phyloP scores from a whole-genome alignment of 2,888 invertebrate species.

The Orchesella flavescens region DNA sequence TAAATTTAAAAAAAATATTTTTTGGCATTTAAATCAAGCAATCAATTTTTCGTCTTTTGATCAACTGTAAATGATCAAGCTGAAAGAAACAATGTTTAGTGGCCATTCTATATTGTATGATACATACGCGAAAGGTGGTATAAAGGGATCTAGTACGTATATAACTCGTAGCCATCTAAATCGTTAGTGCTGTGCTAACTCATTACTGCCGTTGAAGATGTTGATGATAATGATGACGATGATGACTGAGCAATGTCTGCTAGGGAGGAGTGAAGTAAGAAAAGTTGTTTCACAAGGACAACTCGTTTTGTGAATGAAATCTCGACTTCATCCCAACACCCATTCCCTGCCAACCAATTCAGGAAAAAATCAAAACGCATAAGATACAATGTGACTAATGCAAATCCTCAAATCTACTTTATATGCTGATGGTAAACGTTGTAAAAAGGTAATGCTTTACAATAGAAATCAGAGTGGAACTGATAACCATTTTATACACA shows the following conservation, averaged over 20 bases:
- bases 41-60: no score
- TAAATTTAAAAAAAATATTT: no score
- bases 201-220: neutral
- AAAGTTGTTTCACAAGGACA: constrained; percentile 60
- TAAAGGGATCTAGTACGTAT: no score
- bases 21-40: no score
- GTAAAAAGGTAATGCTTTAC: neutral
- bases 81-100: no score
- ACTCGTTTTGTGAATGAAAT: constrained; percentile 71
- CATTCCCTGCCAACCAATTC: constrained; percentile 40
- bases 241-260: constrained; percentile 45
- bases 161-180: no score
- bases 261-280: constrained; percentile 35
- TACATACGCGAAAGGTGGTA: no score
- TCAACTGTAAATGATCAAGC: no score
- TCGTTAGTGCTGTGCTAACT: no score
- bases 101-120: no score
- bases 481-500: constrained; percentile 2
- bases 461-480: neutral
- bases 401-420: neutral
- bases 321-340: constrained; percentile 37
- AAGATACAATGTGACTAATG: neutral
- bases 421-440: neutral
- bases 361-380: constrained; percentile 7
- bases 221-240: constrained; percentile 10